A percentile compares a stretch with the other conserved stretches of the same genome.
Evolutionary conservation across 2,797 vertebrate species (phyloP).

Genomic region (Scolopax bukidnonensis): DNA sequence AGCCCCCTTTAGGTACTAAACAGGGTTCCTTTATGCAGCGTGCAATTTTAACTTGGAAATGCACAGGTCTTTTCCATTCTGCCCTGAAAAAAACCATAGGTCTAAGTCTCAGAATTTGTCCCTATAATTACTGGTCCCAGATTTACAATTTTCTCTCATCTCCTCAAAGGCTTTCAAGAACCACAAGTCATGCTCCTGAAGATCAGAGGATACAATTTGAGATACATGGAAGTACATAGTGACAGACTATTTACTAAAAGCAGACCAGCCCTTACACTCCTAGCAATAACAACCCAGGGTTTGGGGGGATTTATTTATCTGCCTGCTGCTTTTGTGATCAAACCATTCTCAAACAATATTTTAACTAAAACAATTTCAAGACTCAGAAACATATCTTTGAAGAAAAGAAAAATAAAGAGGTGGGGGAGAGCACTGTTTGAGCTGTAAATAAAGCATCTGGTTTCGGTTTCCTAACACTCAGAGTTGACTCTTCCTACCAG

Average conservation of each 20-base stretch:
- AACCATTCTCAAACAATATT: background rate
- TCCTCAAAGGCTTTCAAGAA: conserved; percentile 2
- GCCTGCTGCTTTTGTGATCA: background rate
- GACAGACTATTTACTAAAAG: background rate
- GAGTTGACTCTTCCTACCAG: background rate
- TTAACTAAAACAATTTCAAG: background rate
- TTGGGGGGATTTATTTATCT: background rate
- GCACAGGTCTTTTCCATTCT: background rate
- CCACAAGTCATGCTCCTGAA: background rate
- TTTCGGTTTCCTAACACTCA: background rate
- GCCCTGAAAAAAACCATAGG: background rate
- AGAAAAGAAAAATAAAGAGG: background rate
- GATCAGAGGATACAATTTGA: background rate
- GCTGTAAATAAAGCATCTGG: background rate
- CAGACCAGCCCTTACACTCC: background rate
- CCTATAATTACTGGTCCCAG: background rate
- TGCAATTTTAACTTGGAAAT: background rate
- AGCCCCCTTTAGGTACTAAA: background rate
- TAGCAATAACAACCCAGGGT: background rate
- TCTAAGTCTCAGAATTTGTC: background rate
- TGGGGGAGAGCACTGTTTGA: background rate
- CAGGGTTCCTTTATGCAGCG: background rate
- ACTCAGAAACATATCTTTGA: background rate
- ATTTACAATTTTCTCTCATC: background rate
- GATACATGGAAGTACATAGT: background rate